phyloP scores from a whole-genome alignment of 2,113 vertebrate genomes.

The Harpagus bidentatus region DNA sequence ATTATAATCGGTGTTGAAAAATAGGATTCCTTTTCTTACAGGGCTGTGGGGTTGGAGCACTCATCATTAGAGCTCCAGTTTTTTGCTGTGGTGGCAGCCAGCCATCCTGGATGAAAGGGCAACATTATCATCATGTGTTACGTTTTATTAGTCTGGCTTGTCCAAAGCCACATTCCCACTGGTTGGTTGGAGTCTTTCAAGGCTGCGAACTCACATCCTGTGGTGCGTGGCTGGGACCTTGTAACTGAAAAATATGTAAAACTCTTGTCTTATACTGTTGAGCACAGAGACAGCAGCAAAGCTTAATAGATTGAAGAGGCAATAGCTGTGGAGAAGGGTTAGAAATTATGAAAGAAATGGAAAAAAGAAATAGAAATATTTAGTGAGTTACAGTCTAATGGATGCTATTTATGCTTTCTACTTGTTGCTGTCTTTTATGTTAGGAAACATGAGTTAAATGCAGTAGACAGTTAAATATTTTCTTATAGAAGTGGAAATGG shows the following conservation, averaged over 20 bases:
- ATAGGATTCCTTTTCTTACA: background rate
- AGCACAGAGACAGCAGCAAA: background rate
- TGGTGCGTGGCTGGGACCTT: background rate
- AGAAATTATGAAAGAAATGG: background rate
- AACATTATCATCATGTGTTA: background rate
- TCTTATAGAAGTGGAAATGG: background rate
- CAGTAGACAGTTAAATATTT: background rate
- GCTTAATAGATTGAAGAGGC: background rate
- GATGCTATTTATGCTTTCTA: background rate
- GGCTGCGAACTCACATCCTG: background rate
- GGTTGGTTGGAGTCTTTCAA: background rate
- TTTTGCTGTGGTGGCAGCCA: background rate
- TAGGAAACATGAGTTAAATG: background rate
- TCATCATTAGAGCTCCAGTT: background rate
- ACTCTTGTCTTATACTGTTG: background rate
- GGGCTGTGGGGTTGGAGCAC: background rate
- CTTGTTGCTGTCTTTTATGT: background rate
- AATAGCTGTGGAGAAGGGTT: background rate
- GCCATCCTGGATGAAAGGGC: background rate
- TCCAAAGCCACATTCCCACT: background rate
- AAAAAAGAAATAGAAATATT: background rate
- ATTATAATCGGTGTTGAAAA: background rate
- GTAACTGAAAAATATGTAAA: background rate
- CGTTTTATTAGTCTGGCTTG: background rate
- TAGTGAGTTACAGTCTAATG: background rate